Base-by-base conservation (phyloP, 2,113 vertebrate species). In the Leptosomus discolor region DNA sequence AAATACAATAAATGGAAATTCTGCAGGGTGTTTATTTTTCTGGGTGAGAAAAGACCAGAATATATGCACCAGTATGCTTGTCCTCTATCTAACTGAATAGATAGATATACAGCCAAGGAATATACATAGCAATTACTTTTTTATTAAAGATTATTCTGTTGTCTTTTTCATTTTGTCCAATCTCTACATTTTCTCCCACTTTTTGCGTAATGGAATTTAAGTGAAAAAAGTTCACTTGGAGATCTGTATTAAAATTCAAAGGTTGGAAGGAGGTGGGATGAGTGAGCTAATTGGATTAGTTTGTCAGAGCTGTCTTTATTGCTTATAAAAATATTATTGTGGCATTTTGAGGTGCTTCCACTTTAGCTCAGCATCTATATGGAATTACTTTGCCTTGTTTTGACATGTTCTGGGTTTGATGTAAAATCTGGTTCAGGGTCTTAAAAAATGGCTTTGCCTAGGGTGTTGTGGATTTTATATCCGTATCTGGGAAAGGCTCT, bases 231-330 rank as follows among this genome's bases (percentile, higher is more conserved):
- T 57, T 84, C 46, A 21, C 46, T 9, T 8, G 2, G 76, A 89
- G 21, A 61, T 64, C 32, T 46, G 8, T 89, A 74, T 92, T 91
- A 84, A 87, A 86, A 94, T 83, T 93, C 46, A 84, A 74, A 63
- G n/a, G 7, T 51, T 92, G 71, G 75, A 74, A 80, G 58, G 74
- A 82, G 27, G 58, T 76, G 46, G 54, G 73, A 70, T 61, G 63
- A 77, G 43, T 8, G 34, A 91, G 36, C 37, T 86, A 75, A 92
- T 46, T 46, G 10, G 7, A 6, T 86, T 91, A n/a, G 70, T 71
- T 89, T 94, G 81, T 85, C 63, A 91, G 60, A 90, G 76, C 46
- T 77, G 45, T 14, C 26, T 80, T 88, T 92, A 88, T 89, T 93
- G 86, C 68, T 87, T 93, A 60, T 81, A 71, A 88, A 94, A 90